Percentiles rank a stretch among this genome's conserved stretches.
phyloP scores from a whole-genome alignment of 2,888 invertebrate species.

The Drymonia ruficornis region DNA sequence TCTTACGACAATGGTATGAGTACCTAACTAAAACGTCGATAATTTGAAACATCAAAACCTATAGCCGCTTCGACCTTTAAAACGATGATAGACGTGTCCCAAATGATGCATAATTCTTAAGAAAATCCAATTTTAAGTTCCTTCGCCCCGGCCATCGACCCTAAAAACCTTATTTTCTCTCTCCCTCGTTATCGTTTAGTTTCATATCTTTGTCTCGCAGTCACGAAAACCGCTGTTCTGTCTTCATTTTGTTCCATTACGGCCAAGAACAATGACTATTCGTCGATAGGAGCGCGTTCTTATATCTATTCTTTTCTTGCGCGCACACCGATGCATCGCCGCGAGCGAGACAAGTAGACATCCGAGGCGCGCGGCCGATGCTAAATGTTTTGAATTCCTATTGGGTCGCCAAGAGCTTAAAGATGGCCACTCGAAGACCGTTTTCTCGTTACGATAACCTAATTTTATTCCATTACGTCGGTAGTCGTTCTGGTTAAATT shows the following conservation, averaged over 20 bases:
- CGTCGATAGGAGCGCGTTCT: conserved; percentile 65
- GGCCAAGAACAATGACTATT: conserved; percentile 82
- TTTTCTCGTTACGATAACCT: conserved; percentile 82
- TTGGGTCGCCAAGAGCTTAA: conserved; percentile 77
- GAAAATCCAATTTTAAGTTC: conserved; percentile 79
- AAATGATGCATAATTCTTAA: conserved; percentile 72
- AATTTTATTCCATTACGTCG: conserved; percentile 78
- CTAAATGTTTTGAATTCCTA: conserved; percentile 78
- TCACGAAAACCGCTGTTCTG: conserved; percentile 84
- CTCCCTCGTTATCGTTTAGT: conserved; percentile 58
- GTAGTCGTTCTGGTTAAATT: conserved; percentile 75
- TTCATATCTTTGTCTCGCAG: conserved; percentile 70
- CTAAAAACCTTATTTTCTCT: conserved; percentile 73
- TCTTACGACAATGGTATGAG: background rate
- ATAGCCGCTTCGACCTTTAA: conserved; percentile 38
- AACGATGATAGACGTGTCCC: conserved; percentile 63
- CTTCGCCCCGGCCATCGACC: conserved; percentile 81
- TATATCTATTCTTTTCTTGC: conserved; percentile 71
- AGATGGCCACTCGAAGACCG: conserved; percentile 80
- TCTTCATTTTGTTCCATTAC: conserved; percentile 84
- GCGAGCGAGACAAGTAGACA: conserved; percentile 64
- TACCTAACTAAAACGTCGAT: conserved; percentile 9
- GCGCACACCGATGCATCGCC: conserved; percentile 23
- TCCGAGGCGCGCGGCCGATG: conserved; percentile 44
- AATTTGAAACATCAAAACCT: conserved; percentile 37